Evolutionary conservation across 2,888 invertebrate species (phyloP).

Genomic region (Catocala sponsa): DNA sequence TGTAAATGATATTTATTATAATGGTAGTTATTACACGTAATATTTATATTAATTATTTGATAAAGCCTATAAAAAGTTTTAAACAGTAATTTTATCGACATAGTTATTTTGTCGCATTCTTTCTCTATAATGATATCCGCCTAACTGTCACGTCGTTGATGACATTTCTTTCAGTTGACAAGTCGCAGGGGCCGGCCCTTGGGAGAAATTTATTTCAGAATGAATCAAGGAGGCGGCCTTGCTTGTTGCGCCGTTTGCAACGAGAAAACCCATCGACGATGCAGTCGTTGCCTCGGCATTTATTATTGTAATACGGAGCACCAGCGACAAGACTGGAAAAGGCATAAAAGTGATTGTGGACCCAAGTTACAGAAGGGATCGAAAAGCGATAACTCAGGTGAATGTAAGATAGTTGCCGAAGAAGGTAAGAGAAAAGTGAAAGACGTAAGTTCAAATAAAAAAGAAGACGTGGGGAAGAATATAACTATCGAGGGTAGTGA

Average conservation of each 20-base stretch:
- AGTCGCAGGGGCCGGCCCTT: slow-evolving; percentile 69
- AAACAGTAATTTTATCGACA: no score
- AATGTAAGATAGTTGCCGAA: slow-evolving; percentile 59
- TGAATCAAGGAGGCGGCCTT: slow-evolving; percentile 81
- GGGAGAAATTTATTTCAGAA: slow-evolving; percentile 75
- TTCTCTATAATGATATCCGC: slow-evolving; percentile 20
- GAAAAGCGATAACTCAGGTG: slow-evolving; percentile 66
- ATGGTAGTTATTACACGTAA: no score
- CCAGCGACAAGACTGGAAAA: slow-evolving; percentile 93
- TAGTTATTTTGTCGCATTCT: slow-evolving; percentile 1
- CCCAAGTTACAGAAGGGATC: slow-evolving; percentile 74
- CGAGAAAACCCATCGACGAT: slow-evolving; percentile 90
- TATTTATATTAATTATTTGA: no score
- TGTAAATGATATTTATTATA: no score
- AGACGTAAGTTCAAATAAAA: slow-evolving; percentile 49
- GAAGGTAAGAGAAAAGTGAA: slow-evolving; percentile 63
- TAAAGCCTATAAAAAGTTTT: no score
- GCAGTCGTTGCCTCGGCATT: slow-evolving; percentile 91
- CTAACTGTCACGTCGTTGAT: slow-evolving; percentile 52
- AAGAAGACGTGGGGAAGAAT: slow-evolving; percentile 49
- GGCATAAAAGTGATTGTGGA: slow-evolving; percentile 90
- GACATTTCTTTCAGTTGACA: slow-evolving; percentile 66
- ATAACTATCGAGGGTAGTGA: slow-evolving; percentile 58
- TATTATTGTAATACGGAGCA: slow-evolving; percentile 94
- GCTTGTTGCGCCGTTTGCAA: slow-evolving; percentile 90